A percentile compares a stretch with the other conserved stretches of the same genome.
phyloP scores from a whole-genome alignment of 1,140 invertebrate species.

The Gonioctena quinquepunctata region DNA sequence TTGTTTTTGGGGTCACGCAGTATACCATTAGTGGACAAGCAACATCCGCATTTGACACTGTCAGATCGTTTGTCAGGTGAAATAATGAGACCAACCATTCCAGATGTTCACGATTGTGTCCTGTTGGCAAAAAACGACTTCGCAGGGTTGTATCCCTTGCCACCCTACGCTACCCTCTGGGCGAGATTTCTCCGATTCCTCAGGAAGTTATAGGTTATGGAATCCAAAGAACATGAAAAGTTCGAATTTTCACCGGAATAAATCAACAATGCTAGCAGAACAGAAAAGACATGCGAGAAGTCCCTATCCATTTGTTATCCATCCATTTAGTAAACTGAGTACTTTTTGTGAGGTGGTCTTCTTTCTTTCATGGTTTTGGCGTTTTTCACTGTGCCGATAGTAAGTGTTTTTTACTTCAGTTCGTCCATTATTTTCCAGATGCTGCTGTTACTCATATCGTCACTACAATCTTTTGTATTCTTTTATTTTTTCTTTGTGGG shows the following conservation, averaged over 20 bases:
- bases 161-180: conserved; percentile 21
- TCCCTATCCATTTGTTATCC: conserved; percentile 17
- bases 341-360: conserved; percentile 12
- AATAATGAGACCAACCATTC: too few relatives aligned
- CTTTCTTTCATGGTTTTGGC: conserved; percentile 21
- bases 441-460: neutral
- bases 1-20: too few relatives aligned
- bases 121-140: neutral
- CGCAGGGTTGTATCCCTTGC: conserved; percentile 10
- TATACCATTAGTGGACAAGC: too few relatives aligned
- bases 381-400: neutral
- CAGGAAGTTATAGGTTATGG: conserved; percentile 12
- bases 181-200: conserved; percentile 10
- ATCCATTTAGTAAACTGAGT: conserved; percentile 28
- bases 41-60: too few relatives aligned
- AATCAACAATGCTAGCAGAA: conserved; percentile 22
- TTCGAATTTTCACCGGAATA: conserved; percentile 23
- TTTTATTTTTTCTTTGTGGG: conserved; percentile 21
- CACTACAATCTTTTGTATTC: neutral
- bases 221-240: conserved; percentile 20
- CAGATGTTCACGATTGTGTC: neutral
- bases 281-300: conserved; percentile 25
- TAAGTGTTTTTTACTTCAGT: neutral
- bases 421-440: neutral
- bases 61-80: too few relatives aligned